phyloP scores from a whole-genome alignment of 2,888 invertebrate species.

The Microchrysa polita region DNA sequence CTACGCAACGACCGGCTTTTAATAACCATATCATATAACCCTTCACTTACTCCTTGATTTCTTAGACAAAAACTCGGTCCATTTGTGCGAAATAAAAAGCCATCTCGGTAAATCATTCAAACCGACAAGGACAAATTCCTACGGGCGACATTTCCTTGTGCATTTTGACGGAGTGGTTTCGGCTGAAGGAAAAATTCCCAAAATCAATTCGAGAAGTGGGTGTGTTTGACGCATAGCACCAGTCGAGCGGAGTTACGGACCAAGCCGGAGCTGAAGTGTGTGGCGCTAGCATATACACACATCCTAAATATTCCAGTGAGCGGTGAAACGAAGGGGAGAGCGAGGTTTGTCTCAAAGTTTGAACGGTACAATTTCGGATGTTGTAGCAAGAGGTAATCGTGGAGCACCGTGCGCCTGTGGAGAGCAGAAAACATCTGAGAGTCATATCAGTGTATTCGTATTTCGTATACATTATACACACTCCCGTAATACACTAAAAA shows the following conservation, averaged over 20 bases:
- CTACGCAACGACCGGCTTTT: neutral
- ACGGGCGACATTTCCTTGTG: constrained; percentile 12
- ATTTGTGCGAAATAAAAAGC: too few species aligned
- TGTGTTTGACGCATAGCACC: constrained; percentile 57
- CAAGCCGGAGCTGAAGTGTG: constrained; percentile 33
- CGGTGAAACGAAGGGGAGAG: constrained; percentile 36
- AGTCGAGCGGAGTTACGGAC: constrained; percentile 42
- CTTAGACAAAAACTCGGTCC: too few species aligned
- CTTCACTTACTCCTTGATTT: neutral
- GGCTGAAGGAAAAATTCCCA: constrained; percentile 41
- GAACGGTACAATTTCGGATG: constrained; percentile 34
- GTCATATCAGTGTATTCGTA: constrained; percentile 16
- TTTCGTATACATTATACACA: constrained; percentile 16
- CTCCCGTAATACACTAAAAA: constrained; percentile 16
- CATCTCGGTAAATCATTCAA: neutral
- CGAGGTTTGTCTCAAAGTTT: neutral
- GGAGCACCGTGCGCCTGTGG: constrained; percentile 32
- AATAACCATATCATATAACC: constrained; percentile 31
- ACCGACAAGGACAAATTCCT: neutral
- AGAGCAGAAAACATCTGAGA: constrained; percentile 42
- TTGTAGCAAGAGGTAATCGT: constrained; percentile 2
- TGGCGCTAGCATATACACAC: neutral
- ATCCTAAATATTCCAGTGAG: constrained; percentile 46
- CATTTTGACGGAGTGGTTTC: constrained; percentile 6
- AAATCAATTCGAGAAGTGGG: constrained; percentile 54